Evolutionary conservation across 2,888 invertebrate species (phyloP), one percentile per base, ranked within the genome.

Genomic region (Monochamus alternatus): DNA sequence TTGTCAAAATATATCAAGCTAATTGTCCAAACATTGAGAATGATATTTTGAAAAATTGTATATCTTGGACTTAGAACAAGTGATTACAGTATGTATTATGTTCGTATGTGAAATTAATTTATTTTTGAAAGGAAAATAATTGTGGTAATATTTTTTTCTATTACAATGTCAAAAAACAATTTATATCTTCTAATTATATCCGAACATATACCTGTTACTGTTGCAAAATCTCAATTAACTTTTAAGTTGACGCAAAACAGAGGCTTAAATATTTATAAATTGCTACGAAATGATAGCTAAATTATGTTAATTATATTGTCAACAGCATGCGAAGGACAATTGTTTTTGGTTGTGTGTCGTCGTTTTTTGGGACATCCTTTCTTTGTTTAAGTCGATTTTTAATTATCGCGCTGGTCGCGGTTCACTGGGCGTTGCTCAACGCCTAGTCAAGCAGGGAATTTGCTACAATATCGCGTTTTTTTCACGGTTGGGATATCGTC

Each of bases 391-490:
- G 14, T 55, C n/a, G n/a, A 55, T 55, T 55, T n/a, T 55, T 55
- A 55, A 55, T 55, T 14, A 55, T 55, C 5, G n/a, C 10, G 12
- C 55, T 8, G n/a, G 55, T 55, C 14, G 55, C n/a, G 55, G n/a
- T 55, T 55, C n/a, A 55, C n/a, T 55, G 14, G 22, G 55, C n/a
- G n/a, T 55, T 55, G 55, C 55, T n/a, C 22, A 55, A 14, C n/a
- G 55, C 7, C n/a, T 14, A 55, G 12, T 14, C 14, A 55, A 55
- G 14, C 55, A 22, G 3, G 12, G 55, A 55, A 55, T 55, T 55
- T 55, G 55, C 22, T 14, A n/a, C 55, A 55, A 55, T 55, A 55
- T 5, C n/a, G 14, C 55, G 55, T 14, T 55, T 55, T 55, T 55
- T 55, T 5, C n/a, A 55, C n/a, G 55, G 4, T n/a, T 55, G 55